phyloP scores from a whole-genome alignment of 2,797 vertebrate genomes.

The Lepidocolaptes lacrymiger region DNA sequence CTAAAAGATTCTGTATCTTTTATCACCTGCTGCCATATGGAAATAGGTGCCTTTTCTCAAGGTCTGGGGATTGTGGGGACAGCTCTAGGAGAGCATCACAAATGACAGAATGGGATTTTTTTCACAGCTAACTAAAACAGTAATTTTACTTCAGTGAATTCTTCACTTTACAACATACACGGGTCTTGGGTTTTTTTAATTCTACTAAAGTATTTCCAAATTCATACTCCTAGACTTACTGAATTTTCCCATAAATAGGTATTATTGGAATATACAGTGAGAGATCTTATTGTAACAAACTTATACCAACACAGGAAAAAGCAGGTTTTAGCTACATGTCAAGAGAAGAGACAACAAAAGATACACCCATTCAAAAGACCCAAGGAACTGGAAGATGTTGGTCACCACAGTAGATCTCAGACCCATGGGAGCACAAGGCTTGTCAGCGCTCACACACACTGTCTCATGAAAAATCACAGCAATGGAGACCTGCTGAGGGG shows the following conservation, averaged over 20 bases:
- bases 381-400: not conserved
- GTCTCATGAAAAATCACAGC: not conserved
- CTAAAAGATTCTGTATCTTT: not conserved
- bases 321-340: not conserved
- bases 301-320: not conserved
- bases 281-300: not conserved
- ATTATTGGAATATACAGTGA: not conserved
- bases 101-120: not conserved
- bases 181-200: not conserved
- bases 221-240: not conserved
- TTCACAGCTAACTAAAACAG: not conserved
- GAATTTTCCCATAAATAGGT: not conserved
- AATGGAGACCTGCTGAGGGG: not conserved
- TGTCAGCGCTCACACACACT: not conserved
- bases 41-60: not conserved
- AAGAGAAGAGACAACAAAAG: not conserved
- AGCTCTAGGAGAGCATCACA: not conserved
- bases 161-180: not conserved
- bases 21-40: slow-evolving; percentile 48
- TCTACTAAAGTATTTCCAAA: not conserved
- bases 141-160: not conserved
- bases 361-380: too few relatives aligned
- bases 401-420: not conserved
- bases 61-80: not conserved
- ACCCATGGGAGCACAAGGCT: not conserved